Evolutionary conservation across 2,113 vertebrate species (phyloP).

Genomic region (Macrotus californicus): DNA sequence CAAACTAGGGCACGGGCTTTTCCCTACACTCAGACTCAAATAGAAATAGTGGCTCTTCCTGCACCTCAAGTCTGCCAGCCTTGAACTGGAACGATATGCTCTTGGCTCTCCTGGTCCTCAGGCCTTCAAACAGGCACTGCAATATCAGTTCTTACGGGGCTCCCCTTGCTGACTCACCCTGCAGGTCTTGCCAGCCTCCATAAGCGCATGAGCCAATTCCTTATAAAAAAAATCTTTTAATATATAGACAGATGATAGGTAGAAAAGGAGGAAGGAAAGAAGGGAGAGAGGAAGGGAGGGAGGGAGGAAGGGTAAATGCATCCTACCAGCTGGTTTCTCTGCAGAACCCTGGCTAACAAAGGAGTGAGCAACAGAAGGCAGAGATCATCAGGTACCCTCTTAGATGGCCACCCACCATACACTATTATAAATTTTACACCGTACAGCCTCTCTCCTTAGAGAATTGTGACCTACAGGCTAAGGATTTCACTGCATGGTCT

Average conservation of each 20-base stretch:
- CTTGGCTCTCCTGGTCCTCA: background rate
- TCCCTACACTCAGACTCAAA: background rate
- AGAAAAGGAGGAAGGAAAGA: background rate
- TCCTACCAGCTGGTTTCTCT: background rate
- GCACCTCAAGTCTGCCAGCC: background rate
- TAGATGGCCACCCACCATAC: background rate
- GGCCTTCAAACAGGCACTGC: background rate
- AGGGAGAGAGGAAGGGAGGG: accelerated
- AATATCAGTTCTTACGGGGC: background rate
- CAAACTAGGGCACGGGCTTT: background rate
- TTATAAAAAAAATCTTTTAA: background rate
- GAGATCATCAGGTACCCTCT: background rate
- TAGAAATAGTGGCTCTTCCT: background rate
- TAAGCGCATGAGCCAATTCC: background rate
- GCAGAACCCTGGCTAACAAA: background rate
- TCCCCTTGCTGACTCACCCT: background rate
- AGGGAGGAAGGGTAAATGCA: background rate
- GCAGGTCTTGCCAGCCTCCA: background rate
- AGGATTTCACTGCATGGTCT: background rate
- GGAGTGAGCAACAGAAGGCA: background rate
- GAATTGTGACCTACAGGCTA: background rate
- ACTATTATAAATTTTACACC: background rate
- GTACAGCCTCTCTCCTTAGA: background rate
- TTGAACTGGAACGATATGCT: background rate
- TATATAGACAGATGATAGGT: background rate